phyloP scores from a whole-genome alignment of 2,113 vertebrate genomes.

The Ctenomys sociabilis region DNA sequence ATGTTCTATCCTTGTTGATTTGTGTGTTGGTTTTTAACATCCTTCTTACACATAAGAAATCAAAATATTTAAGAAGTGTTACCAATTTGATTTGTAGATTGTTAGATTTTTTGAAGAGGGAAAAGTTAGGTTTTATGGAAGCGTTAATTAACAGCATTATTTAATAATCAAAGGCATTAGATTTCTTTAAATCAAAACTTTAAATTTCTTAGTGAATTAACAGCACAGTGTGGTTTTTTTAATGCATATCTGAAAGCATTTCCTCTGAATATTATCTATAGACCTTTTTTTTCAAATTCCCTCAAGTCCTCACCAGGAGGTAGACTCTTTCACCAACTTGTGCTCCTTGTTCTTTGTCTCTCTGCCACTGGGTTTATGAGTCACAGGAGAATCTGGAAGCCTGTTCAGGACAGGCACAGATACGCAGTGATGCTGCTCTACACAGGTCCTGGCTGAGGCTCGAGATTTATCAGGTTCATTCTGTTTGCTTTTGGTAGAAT shows the following conservation, averaged over 20 bases:
- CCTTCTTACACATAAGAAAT: background rate
- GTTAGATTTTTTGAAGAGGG: conserved; percentile 49
- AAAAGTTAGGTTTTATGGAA: background rate
- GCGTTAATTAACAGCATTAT: background rate
- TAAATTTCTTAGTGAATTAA: conserved; percentile 32
- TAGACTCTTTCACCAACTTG: background rate
- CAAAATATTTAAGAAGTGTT: background rate
- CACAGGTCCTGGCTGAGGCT: background rate
- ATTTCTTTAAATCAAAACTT: background rate
- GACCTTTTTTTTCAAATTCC: background rate
- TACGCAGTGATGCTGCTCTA: background rate
- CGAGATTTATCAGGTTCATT: background rate
- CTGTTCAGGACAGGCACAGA: background rate
- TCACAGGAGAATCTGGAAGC: background rate
- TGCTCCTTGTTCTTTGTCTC: background rate
- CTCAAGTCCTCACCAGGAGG: background rate
- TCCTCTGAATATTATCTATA: conserved; percentile 10
- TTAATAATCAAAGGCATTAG: background rate
- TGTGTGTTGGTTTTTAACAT: background rate
- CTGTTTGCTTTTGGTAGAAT: background rate
- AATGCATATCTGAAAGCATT: conserved; percentile 3
- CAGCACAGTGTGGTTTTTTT: background rate
- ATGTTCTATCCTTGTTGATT: background rate
- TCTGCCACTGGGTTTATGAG: background rate
- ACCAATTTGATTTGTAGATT: background rate